Base-by-base conservation (phyloP, 2,113 vertebrate species). In the Tachuris rubrigastra region DNA sequence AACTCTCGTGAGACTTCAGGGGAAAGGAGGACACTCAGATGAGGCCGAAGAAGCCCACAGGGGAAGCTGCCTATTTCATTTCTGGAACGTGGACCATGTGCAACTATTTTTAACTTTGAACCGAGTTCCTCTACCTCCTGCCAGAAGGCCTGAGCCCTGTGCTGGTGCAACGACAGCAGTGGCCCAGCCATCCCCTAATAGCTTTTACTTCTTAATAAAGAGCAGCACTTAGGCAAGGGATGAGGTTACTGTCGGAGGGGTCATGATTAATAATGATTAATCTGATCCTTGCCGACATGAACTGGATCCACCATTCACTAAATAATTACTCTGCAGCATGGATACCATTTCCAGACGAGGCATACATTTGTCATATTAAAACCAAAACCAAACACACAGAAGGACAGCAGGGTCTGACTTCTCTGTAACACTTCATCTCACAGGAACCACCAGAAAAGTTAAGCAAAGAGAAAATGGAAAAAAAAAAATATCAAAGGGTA, bases 211-310 rank as follows among this genome's bases (percentile, higher is more conserved):
- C 96, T 97, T 97, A 97, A 97, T 97, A 97, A 97, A 97, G 95
- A 97, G 69, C 62, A 95, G 92, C 79, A 77, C 95, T 98, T 95
- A 92, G 89, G 88, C 88, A 91, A 91, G 78, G 94, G 98, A 98
- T 98, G 97, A 96, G 76, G 97, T 97, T 98, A 96, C 98, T 95
- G 94, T 97, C 31, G 3, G 93, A 97, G 96, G 73, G 82, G 90
- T 96, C 97, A 98, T 95, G 97, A 97, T 97, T 97, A 98, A 98
- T 97, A 98, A 98, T 97, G 97, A 98, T 98, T 97, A 98, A 98
- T 98, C 62, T 95, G 97, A 98, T 98, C 95, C 94, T 89, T 50
- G 67, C 95, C 96, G 97, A 97, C 92, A 97, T 90, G 96, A 97
- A 91, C 97, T 96, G 87, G 90, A 97, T 97, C 89, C 13, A 53